Conservation (phyloP, 2,888 invertebrate genomes). For the Synanthedon andrenaeformis region DNA sequence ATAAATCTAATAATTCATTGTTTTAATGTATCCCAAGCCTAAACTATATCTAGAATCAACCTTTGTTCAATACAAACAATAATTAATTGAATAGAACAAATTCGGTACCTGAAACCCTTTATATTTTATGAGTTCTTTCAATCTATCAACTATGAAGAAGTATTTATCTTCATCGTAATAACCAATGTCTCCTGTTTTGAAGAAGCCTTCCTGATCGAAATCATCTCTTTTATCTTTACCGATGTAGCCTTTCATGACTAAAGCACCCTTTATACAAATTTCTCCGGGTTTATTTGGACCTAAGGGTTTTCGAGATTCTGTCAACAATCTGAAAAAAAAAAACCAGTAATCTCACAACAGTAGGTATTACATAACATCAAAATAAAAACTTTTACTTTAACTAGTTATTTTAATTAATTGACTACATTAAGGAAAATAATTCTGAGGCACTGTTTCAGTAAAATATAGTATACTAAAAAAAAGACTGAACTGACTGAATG, state of each 20-base stretch:
- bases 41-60: too few relatives aligned
- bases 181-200: constrained; percentile 79
- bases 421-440: too few relatives aligned
- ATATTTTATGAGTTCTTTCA: constrained; percentile 86
- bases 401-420: too few relatives aligned
- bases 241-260: constrained; percentile 81
- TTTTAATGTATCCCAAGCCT: too few relatives aligned
- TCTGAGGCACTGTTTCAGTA: too few relatives aligned
- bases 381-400: not conserved
- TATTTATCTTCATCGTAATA: constrained; percentile 76
- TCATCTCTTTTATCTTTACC: constrained; percentile 73
- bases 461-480: too few relatives aligned
- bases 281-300: constrained; percentile 77
- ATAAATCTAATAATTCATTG: too few relatives aligned
- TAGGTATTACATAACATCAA: not conserved
- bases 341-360: not conserved
- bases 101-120: constrained; percentile 75
- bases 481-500: too few relatives aligned
- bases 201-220: constrained; percentile 77
- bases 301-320: constrained; percentile 64
- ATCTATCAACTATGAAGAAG: constrained; percentile 79
- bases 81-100: too few relatives aligned
- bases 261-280: constrained; percentile 78
- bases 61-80: too few relatives aligned
- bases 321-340: constrained; percentile 55